Evolutionary conservation across 2,888 invertebrate species (phyloP).

Genomic region (Drosophila monieri): DNA sequence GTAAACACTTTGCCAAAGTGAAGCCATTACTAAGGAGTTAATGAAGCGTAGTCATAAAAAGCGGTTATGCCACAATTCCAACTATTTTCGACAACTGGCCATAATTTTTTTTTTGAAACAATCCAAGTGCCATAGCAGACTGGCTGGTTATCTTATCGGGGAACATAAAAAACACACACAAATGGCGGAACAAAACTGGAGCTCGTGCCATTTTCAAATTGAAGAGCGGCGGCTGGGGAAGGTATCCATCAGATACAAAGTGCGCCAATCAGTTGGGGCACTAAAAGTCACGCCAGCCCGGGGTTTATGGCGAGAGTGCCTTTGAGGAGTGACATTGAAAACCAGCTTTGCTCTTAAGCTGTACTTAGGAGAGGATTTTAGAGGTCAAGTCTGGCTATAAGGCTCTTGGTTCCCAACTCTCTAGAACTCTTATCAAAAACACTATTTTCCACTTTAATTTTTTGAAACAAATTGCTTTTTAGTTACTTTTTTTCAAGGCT

Average conservation of each 20-base stretch:
- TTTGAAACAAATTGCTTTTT: too few species aligned
- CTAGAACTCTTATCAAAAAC: too few species aligned
- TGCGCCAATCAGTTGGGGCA: slow-evolving; percentile 26
- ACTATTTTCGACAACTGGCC: slow-evolving; percentile 9
- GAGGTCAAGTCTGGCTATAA: too few species aligned
- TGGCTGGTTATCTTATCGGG: slow-evolving; percentile 38
- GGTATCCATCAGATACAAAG: slow-evolving; percentile 28
- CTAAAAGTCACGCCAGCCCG: slow-evolving; percentile 35
- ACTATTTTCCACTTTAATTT: too few species aligned
- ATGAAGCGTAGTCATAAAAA: background rate
- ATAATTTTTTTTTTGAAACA: slow-evolving; percentile 27
- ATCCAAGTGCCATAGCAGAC: background rate
- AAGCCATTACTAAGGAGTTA: background rate
- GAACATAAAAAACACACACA: slow-evolving; percentile 43
- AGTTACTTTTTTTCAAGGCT: too few species aligned
- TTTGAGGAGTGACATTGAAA: slow-evolving; percentile 21
- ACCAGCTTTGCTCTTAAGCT: slow-evolving; percentile 4
- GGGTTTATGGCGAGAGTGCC: slow-evolving; percentile 13
- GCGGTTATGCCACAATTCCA: too few species aligned
- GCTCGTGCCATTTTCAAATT: slow-evolving; percentile 45
- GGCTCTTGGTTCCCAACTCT: too few species aligned
- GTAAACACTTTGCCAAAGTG: background rate
- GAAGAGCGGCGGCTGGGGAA: background rate
- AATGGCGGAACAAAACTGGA: slow-evolving; percentile 51
- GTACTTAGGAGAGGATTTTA: too few species aligned